A percentile compares a stretch with the other conserved stretches of the same genome.
phyloP scores from a whole-genome alignment of 2,797 vertebrate species.

The Pogonophryne albipinna region DNA sequence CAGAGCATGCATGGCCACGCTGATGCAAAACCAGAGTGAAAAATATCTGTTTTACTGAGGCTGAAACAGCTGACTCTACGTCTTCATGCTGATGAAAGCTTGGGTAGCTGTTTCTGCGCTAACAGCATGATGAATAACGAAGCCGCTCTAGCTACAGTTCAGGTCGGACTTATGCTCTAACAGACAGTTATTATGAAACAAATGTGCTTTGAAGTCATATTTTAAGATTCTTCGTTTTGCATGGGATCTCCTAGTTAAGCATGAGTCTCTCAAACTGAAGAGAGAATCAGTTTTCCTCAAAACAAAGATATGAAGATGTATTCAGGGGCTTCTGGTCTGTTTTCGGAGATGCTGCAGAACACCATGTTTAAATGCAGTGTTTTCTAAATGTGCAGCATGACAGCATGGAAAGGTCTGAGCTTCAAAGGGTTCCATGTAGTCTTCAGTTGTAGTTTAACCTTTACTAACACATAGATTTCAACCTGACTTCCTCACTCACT shows the following conservation, averaged over 20 bases:
- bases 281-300: neutral
- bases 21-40: conserved; percentile 25
- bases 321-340: conserved; percentile 3
- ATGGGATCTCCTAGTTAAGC: conserved; percentile 33
- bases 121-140: conserved; percentile 63
- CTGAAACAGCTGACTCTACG: conserved; percentile 34
- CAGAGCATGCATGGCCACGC: conserved; percentile 73
- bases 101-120: conserved; percentile 26
- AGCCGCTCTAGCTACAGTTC: conserved; percentile 15
- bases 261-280: conserved; percentile 18
- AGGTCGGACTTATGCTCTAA: neutral
- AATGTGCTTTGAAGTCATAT: conserved; percentile 18
- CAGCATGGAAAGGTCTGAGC: conserved; percentile 46
- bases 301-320: neutral
- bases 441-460: neutral
- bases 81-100: conserved; percentile 30
- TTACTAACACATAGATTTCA: conserved; percentile 6
- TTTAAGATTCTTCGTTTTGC: conserved; percentile 28
- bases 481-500: neutral
- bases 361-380: neutral
- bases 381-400: conserved; percentile 24
- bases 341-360: conserved; percentile 24
- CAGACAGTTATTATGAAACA: neutral
- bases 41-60: conserved; percentile 13
- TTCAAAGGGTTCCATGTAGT: neutral